Evolutionary conservation across 1,140 invertebrate genomes (phyloP), one percentile per base, ranked within the genome.

Genomic region (Anoplolepis gracilipes): DNA sequence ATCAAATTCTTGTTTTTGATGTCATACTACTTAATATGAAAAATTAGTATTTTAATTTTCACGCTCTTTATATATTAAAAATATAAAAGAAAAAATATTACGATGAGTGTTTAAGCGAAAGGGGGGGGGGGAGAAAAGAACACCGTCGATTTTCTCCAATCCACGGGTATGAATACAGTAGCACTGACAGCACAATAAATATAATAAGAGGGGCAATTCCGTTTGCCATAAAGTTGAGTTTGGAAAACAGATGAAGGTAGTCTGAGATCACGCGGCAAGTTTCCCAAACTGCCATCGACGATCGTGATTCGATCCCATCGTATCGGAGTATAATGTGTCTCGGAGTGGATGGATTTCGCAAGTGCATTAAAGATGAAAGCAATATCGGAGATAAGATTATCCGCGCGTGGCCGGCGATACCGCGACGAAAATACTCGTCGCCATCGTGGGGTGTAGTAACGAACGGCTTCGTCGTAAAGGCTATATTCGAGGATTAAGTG

Each of bases 281-380:
- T 82, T 53, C 10, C 67, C 11, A 46, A 82, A 82, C 36, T 59
- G 55, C 55, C 36, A 82, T 72, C 78, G 78, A 59, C 36, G 49
- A 30, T 81, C 64, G 49, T 65, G 33, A 70, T 70, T 72, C 78
- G 64, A 57, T 67, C 16, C 39, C 33, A 19, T n/a, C 65, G 65
- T 49, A 57, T 57, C 64, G 33, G 7, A 13, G 25, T 72, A 42
- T 73, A 73, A 59, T 59, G 39, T 59, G 53, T 82, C 49, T 76
- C 69, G 69, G 73, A 22, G 33, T 61, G 70, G 88, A 86, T 88
- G 77, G 88, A 88, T 88, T 86, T 82, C 53, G 46, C 46, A 39
- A 88, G 88, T 89, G 76, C 84, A 89, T 89, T 89, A 89, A 89
- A 89, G 88, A 89, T 89, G 85, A 72, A 84, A 72, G 87, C 87